These are phyloP conservation scores for Tinamus major DNA, from an alignment of 2,797 vertebrate species.

Conservation along the genomic window DNA sequence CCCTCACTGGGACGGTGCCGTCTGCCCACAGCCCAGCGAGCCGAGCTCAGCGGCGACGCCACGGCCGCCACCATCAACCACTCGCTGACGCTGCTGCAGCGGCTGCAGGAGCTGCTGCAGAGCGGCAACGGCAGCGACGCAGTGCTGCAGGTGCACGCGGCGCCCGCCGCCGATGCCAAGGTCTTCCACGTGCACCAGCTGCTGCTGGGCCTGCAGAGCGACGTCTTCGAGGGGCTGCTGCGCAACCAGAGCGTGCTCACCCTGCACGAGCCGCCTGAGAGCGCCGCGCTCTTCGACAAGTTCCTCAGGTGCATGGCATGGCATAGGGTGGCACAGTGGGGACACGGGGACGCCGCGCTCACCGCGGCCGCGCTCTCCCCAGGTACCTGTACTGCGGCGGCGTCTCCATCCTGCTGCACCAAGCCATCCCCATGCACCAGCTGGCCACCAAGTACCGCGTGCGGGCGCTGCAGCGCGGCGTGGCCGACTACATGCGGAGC, in stretches of 20 bases:
- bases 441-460: conserved; percentile 93
- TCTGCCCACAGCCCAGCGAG: conserved; percentile 83
- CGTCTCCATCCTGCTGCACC: conserved; percentile 88
- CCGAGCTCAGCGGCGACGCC: conserved; percentile 75
- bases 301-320: conserved; percentile 86
- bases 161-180: conserved; percentile 89
- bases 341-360: no score
- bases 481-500: conserved; percentile 92
- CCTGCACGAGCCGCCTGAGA: conserved; percentile 86
- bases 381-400: conserved; percentile 97
- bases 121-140: conserved; percentile 89
- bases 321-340: not conserved
- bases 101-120: conserved; percentile 87
- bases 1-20: not conserved
- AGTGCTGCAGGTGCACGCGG: conserved; percentile 86
- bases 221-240: conserved; percentile 86
- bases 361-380: fast-evolving
- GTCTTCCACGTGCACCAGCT: conserved; percentile 90
- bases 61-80: conserved; percentile 87
- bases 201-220: conserved; percentile 91
- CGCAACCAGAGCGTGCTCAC: conserved; percentile 80
- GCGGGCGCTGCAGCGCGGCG: conserved; percentile 87
- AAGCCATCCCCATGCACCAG: conserved; percentile 91
- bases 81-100: conserved; percentile 90
- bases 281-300: conserved; percentile 87